Base-by-base conservation (phyloP, 2,888 invertebrate genomes). In the Idaea biselata region DNA sequence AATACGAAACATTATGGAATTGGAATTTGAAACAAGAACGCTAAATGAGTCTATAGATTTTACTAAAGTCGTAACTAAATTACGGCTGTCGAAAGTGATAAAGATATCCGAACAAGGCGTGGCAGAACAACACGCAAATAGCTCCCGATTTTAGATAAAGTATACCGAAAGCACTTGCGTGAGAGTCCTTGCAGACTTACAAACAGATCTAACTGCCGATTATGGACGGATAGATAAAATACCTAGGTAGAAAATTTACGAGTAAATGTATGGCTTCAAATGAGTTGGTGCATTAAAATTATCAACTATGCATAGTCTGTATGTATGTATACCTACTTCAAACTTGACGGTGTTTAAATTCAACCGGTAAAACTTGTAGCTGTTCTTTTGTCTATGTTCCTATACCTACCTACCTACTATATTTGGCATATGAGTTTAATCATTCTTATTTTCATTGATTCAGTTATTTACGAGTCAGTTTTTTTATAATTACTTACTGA, bases 71-170 rank as follows among this genome's bases (percentile, higher is more conserved):
- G 8, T 33, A 33, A 1, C 33, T 44, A 44, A 44, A 11, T 44
- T 14, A 44, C 44, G 44, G 1, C 44, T 44, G 8, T 44, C 44
- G 44, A 44, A 55, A 32, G 32, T 58, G 55, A 60, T 18, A 14
- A 60, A 54, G 55, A 7, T 16, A 63, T 64, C 65, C 64, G 65
- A 64, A 62, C 58, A 69, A 68, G 77, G 79, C 77, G 80, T 72
- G 78, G 76, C 75, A 70, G 68, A 65, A 60, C 58, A 70, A 76
- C 78, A 76, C 79, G 79, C 78, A 44, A 44, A 44, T 11, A 78
- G 70, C 60, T 63, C 25, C 66, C 63, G 80, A 78, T 78, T 73
- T 70, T 75, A 74, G 80, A 80, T 78, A 44, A 44, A n/a, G n/a
- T n/a, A 11, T 32, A 32, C 6, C 32, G 32, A 32, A 32, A 11